These are phyloP conservation scores for Alcedo quadribrachys DNA, from an alignment of 2,797 vertebrate genomes.

Conservation along the genomic window DNA sequence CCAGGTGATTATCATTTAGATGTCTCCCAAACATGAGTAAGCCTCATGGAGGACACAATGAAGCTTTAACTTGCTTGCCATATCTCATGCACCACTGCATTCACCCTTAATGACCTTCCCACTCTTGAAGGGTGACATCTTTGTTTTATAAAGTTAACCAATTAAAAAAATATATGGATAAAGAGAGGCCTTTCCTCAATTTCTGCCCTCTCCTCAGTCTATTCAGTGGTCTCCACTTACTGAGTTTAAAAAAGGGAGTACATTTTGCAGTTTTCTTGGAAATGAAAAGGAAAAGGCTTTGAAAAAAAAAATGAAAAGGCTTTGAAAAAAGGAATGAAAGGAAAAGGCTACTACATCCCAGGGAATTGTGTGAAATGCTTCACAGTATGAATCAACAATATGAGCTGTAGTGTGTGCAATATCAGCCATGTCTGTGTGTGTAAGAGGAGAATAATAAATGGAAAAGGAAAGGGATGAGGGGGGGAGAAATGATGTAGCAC, in stretches of 20 bases:
- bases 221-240: not conserved
- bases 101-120: not conserved
- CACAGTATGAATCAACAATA: not conserved
- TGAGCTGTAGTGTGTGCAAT: not conserved
- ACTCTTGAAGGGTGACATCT: not conserved
- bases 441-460: not conserved
- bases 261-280: not conserved
- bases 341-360: not conserved
- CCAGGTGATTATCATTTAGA: not conserved
- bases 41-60: not conserved
- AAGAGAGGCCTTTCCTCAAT: not conserved
- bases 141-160: not conserved
- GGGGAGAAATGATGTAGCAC: not conserved
- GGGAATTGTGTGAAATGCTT: not conserved
- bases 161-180: not conserved
- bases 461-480: not conserved
- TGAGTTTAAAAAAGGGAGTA: not conserved
- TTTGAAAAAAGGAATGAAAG: not conserved
- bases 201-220: rapidly evolving
- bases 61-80: not conserved
- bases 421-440: not conserved
- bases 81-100: not conserved
- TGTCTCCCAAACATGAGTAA: not conserved
- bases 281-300: too few relatives aligned
- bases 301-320: too few relatives aligned